Evolutionary conservation across 2,888 invertebrate species (phyloP), one percentile per base, ranked within the genome.

Genomic region (Cantharis nigra): DNA sequence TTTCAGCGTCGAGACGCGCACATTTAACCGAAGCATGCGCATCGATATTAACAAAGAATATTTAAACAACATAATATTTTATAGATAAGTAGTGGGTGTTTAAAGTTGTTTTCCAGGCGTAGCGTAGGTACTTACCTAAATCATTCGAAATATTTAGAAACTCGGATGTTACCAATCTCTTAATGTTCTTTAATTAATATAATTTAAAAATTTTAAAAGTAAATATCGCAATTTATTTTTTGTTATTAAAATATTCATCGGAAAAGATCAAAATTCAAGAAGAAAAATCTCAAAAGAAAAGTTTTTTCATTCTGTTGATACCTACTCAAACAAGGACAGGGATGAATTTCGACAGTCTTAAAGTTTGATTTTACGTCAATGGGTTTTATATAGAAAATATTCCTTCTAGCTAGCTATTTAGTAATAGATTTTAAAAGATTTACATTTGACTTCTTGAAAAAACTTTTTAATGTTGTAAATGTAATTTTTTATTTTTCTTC

Each of bases 1-100:
- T 69, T 73, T 78, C 76, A 73, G 67, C 74, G 78, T 70, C 78
- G 78, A 73, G 75, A 76, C 78, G 76, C 75, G 71, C 75, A 75
- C 18, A 75, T 74, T 73, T 72, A 75, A 10, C 33, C 28, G 26
- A 76, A 63, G 73, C 78, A 78, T 78, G 78, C 78, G 78, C 78
- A 63, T 5, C 26, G 2, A 49, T 49, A 49, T 49, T n/a, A 49
- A 49, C 33, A 49, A 49, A 49, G 4, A 49, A 49, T 7, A 7
- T n/a, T 49, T 49, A 49, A 49, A 49, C 49, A 49, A 49, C n/a
- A n/a, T 26, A 26, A 26, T 26, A 26, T 20, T 20, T 1, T n/a
- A n/a, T 5, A 9, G n/a, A 49, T 49, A 49, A 49, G 49, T 49
- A 49, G 49, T 49, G n/a, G 49, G n/a, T 49, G n/a, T 49, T n/a